phyloP scores from a whole-genome alignment of 2,797 vertebrate species.

The Enteromius afrohamiltoni region DNA sequence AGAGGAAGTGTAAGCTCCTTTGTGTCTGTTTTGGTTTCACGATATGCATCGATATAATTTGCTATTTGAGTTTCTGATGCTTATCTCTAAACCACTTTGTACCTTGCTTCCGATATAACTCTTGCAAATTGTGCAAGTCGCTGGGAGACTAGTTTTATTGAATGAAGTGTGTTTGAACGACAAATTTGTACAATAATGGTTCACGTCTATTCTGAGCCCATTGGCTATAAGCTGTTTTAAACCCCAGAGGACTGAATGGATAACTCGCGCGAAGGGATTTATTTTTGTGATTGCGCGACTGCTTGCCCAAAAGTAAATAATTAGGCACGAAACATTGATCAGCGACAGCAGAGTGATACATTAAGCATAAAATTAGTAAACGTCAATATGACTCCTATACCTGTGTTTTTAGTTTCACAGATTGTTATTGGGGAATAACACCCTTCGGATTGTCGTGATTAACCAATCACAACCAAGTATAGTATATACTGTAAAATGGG shows the following conservation, averaged over 20 bases:
- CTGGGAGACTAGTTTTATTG: not conserved
- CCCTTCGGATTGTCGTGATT: not conserved
- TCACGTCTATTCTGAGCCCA: not conserved
- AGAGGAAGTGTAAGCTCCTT: slow-evolving; percentile 1
- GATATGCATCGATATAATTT: slow-evolving; percentile 34
- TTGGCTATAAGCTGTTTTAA: not conserved
- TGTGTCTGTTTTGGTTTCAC: slow-evolving; percentile 32
- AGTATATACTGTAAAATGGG: not conserved
- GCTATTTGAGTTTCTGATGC: slow-evolving; percentile 50
- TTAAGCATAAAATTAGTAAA: not conserved
- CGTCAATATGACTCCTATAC: not conserved
- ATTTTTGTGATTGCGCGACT: not conserved
- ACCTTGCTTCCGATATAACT: not conserved
- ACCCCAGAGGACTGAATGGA: not conserved
- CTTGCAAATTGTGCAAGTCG: not conserved
- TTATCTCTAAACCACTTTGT: slow-evolving; percentile 48
- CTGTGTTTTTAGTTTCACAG: not conserved
- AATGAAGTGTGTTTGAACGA: not conserved
- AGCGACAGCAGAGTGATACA: not conserved
- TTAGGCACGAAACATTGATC: not conserved
- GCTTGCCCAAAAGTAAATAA: not conserved
- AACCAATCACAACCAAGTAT: not conserved
- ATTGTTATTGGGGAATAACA: not conserved
- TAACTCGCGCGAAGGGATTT: not conserved
- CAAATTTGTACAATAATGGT: not conserved